Evolutionary conservation across 2,113 vertebrate species (phyloP).

Genomic region (Passer domesticus): DNA sequence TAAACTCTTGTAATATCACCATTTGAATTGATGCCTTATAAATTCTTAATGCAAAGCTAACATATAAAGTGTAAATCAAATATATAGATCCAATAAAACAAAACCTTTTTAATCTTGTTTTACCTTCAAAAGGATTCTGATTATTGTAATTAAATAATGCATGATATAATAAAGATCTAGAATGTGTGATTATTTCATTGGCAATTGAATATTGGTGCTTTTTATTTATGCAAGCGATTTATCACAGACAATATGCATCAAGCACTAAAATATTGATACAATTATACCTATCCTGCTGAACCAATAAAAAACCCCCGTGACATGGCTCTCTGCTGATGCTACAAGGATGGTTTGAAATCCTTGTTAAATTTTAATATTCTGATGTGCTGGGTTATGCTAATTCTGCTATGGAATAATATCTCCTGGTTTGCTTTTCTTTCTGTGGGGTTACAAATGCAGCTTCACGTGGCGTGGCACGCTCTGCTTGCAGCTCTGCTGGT

Average conservation of each 20-base stretch:
- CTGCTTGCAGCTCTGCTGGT: background rate
- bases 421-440: constrained; percentile 63
- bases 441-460: constrained; percentile 40
- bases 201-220: constrained; percentile 80
- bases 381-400: constrained; percentile 78
- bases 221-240: constrained; percentile 84
- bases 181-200: constrained; percentile 81
- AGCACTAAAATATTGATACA: constrained; percentile 86
- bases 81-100: constrained; percentile 86
- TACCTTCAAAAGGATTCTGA: constrained; percentile 81
- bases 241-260: constrained; percentile 78
- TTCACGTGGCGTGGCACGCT: constrained; percentile 29
- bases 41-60: constrained; percentile 90
- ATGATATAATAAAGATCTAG: constrained; percentile 84
- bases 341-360: constrained; percentile 71
- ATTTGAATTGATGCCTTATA: constrained; percentile 84
- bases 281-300: constrained; percentile 78
- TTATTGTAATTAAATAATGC: constrained; percentile 89
- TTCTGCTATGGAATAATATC: constrained; percentile 71
- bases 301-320: constrained; percentile 76
- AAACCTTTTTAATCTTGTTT: constrained; percentile 87
- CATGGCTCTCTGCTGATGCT: constrained; percentile 70
- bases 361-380: constrained; percentile 83
- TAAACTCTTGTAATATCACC: constrained; percentile 84
- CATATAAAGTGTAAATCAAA: constrained; percentile 88